Percentiles rank a stretch among this genome's conserved stretches.
phyloP scores from a whole-genome alignment of 2,888 invertebrate genomes.

The Eueremaeus valkanovi region DNA sequence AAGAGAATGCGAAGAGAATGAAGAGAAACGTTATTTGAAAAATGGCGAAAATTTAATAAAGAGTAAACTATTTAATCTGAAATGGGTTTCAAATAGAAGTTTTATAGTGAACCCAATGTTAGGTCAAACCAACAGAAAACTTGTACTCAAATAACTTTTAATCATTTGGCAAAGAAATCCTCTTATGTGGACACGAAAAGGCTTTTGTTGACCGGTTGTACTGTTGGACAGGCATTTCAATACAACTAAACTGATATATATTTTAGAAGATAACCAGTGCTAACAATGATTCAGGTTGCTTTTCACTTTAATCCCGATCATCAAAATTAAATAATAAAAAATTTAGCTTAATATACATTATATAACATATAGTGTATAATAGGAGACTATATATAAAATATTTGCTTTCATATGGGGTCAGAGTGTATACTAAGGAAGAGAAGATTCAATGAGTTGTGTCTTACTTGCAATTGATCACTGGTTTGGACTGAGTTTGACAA shows the following conservation, averaged over 20 bases:
- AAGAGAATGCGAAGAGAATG: too few species aligned
- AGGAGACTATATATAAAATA: not conserved
- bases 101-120: slow-evolving; percentile 1
- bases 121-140: not conserved
- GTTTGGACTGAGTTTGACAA: slow-evolving; percentile 23
- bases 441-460: not conserved
- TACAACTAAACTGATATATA: not conserved
- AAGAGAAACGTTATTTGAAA: not conserved
- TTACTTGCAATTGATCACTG: slow-evolving; percentile 10
- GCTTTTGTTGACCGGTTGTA: slow-evolving; percentile 18
- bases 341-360: too few species aligned
- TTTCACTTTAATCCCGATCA: not conserved
- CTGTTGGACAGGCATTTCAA: not conserved
- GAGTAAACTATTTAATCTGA: not conserved
- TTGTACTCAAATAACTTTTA: slow-evolving; percentile 3
- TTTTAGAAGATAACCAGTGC: not conserved
- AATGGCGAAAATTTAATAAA: not conserved
- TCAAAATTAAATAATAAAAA: not conserved
- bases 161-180: slow-evolving; percentile 16
- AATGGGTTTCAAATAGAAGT: not conserved
- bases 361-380: too few species aligned
- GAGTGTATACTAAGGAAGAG: not conserved
- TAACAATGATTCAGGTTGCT: not conserved
- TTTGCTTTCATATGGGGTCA: not conserved
- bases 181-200: slow-evolving; percentile 11